Evolutionary conservation across 2,113 vertebrate species (phyloP), one percentile per base, ranked within the genome.

Genomic region (Leptobrachium leishanense): DNA sequence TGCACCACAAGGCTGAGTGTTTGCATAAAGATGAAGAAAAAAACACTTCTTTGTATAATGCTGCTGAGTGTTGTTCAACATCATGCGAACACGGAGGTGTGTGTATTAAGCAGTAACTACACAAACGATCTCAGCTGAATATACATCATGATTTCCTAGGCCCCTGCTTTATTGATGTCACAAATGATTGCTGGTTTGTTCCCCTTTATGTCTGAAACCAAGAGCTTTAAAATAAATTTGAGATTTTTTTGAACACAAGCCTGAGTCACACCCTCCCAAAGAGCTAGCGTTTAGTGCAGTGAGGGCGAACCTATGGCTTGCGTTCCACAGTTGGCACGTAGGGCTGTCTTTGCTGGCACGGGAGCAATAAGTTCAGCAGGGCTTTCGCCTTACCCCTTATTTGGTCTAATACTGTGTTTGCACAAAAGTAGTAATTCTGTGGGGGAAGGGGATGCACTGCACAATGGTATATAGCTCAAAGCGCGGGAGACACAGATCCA

Each of bases 161-260:
- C 54, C 63, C 78, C 63, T 11, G 44, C 41, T 67, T 79, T 11
- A 43, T 55, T 53, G 40, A 68, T 43, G 46, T 73, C 64, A 79
- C 64, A 44, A 57, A 54, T 6, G 42, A 44, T 79, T 50, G 40
- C 54, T 67, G 70, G 70, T 79, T 79, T 79, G 70, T 79, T 79
- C 78, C 78, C 72, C 78, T 46, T 20, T 80, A 74, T 80, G 67
- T 80, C 59, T 71, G 78, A 80, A 20, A 80, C 43, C 67, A 74
- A 68, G 44, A 68, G 66, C 72, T 31, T 72, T 55, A 57, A 68
- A 31, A 62, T 40, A 74, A 80, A 68, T 43, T 13, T 6, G 11
- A 50, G 8, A 46, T 8, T 74, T 71, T 74, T 79, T 79, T 74
- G 62, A 50, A 46, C n/a, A 74, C 72, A 79, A 46, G 65, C 46